Evolutionary conservation across 2,113 vertebrate species (phyloP).

Genomic region (Columbina picui): DNA sequence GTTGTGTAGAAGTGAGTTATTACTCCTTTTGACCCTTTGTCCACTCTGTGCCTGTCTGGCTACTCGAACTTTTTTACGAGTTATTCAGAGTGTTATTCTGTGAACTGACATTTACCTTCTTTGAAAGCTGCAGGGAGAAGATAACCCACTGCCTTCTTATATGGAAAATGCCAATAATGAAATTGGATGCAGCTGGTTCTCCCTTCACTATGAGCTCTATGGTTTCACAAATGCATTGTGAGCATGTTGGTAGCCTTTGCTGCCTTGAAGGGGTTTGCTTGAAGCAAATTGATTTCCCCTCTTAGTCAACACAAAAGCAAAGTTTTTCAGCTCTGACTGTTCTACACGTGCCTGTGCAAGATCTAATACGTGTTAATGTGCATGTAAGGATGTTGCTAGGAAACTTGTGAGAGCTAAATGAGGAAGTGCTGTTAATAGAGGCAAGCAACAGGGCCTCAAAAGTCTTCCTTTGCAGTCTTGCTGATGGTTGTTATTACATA

Average conservation of each 20-base stretch:
- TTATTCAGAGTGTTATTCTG: background rate
- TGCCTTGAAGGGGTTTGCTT: background rate
- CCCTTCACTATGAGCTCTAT: background rate
- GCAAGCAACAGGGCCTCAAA: background rate
- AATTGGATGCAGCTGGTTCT: background rate
- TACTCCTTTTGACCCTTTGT: background rate
- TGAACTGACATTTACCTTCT: background rate
- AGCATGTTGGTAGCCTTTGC: background rate
- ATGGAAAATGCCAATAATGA: background rate
- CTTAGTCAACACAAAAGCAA: background rate
- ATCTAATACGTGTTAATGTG: slow-evolving; percentile 35
- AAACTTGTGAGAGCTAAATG: slow-evolving; percentile 57
- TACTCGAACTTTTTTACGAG: background rate
- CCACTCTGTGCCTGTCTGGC: background rate
- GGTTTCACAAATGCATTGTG: background rate
- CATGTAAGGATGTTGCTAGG: slow-evolving; percentile 62
- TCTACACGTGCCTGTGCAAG: slow-evolving; percentile 52
- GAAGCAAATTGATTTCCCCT: slow-evolving; percentile 10
- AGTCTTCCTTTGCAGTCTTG: background rate
- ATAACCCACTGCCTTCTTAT: background rate
- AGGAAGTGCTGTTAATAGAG: slow-evolving; percentile 38
- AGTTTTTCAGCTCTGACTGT: slow-evolving; percentile 5
- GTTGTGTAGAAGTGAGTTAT: background rate
- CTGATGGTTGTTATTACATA: background rate
- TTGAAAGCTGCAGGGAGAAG: slow-evolving; percentile 14